Conservation (phyloP, 2,113 vertebrate species). For the Oryzias celebensis region DNA sequence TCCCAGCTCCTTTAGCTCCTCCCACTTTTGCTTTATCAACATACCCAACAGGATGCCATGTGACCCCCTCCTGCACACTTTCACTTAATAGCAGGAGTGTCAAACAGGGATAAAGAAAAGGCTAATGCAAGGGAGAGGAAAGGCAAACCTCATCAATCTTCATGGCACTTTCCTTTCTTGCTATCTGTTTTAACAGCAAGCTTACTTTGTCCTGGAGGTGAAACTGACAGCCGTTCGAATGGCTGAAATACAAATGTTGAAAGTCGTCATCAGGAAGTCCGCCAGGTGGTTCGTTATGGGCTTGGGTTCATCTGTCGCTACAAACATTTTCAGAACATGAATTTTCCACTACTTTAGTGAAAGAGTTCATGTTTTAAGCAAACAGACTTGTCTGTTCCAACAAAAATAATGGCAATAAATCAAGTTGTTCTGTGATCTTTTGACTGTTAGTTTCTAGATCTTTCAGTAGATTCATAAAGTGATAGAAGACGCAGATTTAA, state of each 20-base stretch:
- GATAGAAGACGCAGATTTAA: too few relatives aligned
- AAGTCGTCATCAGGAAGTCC: slow-evolving; percentile 59
- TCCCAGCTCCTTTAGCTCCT: slow-evolving; percentile 20
- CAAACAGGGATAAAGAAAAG: slow-evolving; percentile 56
- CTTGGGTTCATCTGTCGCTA: neutral
- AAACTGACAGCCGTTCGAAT: slow-evolving; percentile 66
- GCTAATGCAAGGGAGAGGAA: slow-evolving; percentile 54
- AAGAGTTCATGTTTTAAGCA: too few relatives aligned
- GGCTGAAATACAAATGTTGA: slow-evolving; percentile 56
- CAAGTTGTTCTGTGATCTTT: too few relatives aligned
- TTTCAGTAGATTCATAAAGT: too few relatives aligned
- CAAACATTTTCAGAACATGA: too few relatives aligned
- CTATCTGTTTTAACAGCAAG: slow-evolving; percentile 57
- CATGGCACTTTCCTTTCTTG: slow-evolving; percentile 63
- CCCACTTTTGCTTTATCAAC: slow-evolving; percentile 44
- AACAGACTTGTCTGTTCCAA: too few relatives aligned
- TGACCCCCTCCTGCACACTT: slow-evolving; percentile 35
- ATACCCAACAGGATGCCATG: slow-evolving; percentile 26
- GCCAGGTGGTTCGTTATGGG: slow-evolving; percentile 53
- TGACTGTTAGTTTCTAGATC: too few relatives aligned
- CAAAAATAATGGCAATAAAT: too few relatives aligned
- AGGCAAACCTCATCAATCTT: slow-evolving; percentile 72
- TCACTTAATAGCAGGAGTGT: slow-evolving; percentile 26
- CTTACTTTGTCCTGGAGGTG: slow-evolving; percentile 69
- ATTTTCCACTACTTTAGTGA: too few relatives aligned